A percentile compares a stretch with the other conserved stretches of the same genome.
These are phyloP conservation scores for Anguilla rostrata DNA, from an alignment of 2,113 vertebrate genomes.

Conservation along the genomic window DNA sequence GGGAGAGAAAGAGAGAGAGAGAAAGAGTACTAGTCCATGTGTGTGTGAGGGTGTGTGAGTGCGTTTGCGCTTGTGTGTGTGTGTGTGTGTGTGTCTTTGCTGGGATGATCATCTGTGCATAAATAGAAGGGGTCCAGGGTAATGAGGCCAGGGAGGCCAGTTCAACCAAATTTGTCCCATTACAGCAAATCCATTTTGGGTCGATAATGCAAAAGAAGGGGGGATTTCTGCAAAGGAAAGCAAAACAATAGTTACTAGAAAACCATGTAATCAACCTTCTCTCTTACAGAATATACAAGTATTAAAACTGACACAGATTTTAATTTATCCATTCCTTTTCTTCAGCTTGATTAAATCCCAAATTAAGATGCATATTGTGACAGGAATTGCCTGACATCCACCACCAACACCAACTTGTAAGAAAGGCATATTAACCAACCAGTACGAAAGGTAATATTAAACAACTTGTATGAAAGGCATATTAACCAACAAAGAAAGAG, in stretches of 20 bases:
- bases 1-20: too few relatives aligned
- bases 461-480: too few relatives aligned
- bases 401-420: neutral
- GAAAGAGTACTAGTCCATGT: neutral
- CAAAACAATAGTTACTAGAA: constrained; percentile 26
- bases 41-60: constrained; percentile 46
- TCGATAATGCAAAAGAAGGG: constrained; percentile 99
- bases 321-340: neutral
- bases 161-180: constrained; percentile 77
- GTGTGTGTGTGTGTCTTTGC: constrained; percentile 45
- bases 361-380: neutral
- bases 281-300: too few relatives aligned
- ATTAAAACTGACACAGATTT: neutral
- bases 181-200: constrained; percentile 99
- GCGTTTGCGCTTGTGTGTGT: constrained; percentile 45
- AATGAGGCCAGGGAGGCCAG: neutral
- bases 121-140: constrained; percentile 56
- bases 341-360: neutral
- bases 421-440: too few relatives aligned
- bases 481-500: too few relatives aligned
- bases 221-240: constrained; percentile 84
- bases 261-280: neutral
- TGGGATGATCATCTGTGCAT: constrained; percentile 86
- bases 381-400: constrained; percentile 39
- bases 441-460: too few relatives aligned